Base-by-base conservation (phyloP, 2,113 vertebrate genomes). In the Thalassoma bifasciatum region DNA sequence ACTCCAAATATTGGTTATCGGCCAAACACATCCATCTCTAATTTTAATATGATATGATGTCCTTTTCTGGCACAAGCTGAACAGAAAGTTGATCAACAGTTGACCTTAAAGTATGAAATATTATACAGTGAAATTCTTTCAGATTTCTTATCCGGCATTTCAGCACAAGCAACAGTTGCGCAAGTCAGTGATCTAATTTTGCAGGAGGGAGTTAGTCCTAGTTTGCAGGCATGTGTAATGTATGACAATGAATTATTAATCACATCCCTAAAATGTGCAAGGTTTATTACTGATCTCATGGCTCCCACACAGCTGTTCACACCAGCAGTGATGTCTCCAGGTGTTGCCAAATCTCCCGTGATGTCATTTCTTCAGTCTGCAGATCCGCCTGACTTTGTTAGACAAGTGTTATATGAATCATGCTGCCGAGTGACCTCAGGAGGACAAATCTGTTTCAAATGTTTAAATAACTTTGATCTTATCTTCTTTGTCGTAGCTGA, bases 311-410 rank as follows among this genome's bases (percentile, higher is more conserved):
- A 12, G 54, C 44, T 22, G 16, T 22, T 44, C 38, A n/a, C 65
- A 12, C 38, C 70, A 69, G 53, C 53, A 36, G 51, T 38, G 63
- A 69, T 53, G 56, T 65, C 42, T 77, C 75, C 65, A 79, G 79
- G 75, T 86, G 80, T 82, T 84, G 69, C 52, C 79, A 72, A 68
- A 68, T 63, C 70, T 80, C 79, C 77, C 78, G 60, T 81, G 78
- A 87, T 80, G 72, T 87, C 77, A 77, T 60, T 59, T 59, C n/a
- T 49, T 53, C 59, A 13, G 36, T 52, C 54, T 73, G 56, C 26
- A 56, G 69, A 70, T 64, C 56, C 54, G 63, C 17, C 6, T 22
- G 16, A 60, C 37, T 59, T 82, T 51, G 64, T 53, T 54, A 44
- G 38, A 70, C 56, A 57, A 60, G 36, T n/a, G 8, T 61, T 72